phyloP scores from a whole-genome alignment of 2,797 vertebrate genomes.

The Rhodeus uyekii region DNA sequence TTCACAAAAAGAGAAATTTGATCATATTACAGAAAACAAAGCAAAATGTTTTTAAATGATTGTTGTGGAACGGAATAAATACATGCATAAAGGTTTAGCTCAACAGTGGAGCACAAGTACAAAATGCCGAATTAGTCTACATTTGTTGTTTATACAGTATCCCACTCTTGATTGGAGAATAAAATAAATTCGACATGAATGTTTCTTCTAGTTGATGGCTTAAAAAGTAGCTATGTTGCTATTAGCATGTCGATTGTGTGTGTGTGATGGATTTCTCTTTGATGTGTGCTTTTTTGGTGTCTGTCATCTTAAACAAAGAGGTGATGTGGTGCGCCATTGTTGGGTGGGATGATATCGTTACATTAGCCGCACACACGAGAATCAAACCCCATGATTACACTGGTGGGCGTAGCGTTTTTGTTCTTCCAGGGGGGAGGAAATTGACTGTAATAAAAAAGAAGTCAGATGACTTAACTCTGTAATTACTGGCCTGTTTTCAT shows the following conservation, averaged over 20 bases:
- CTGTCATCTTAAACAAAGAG: slow-evolving; percentile 59
- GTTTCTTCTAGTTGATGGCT: background rate
- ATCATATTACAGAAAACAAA: background rate
- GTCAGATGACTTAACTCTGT: slow-evolving; percentile 82
- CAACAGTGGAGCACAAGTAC: background rate
- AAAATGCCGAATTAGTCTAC: background rate
- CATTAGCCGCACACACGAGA: slow-evolving; percentile 82
- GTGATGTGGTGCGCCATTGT: slow-evolving; percentile 56
- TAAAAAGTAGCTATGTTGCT: background rate
- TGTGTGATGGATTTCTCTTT: slow-evolving; percentile 45
- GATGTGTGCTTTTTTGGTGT: slow-evolving; percentile 53
- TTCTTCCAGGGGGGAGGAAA: slow-evolving; percentile 85
- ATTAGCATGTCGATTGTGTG: slow-evolving; percentile 34
- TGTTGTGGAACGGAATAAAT: background rate
- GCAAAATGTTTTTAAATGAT: background rate
- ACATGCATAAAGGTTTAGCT: background rate
- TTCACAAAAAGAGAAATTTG: no score
- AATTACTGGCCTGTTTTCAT: slow-evolving; percentile 80
- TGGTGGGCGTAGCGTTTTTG: slow-evolving; percentile 84
- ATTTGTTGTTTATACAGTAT: background rate
- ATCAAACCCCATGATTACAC: slow-evolving; percentile 91
- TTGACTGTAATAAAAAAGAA: slow-evolving; percentile 93
- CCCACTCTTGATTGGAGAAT: background rate
- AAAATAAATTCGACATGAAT: background rate
- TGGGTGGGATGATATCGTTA: slow-evolving; percentile 80